phyloP scores from a whole-genome alignment of 2,888 invertebrate genomes.

The Pantelozetes paolii region DNA sequence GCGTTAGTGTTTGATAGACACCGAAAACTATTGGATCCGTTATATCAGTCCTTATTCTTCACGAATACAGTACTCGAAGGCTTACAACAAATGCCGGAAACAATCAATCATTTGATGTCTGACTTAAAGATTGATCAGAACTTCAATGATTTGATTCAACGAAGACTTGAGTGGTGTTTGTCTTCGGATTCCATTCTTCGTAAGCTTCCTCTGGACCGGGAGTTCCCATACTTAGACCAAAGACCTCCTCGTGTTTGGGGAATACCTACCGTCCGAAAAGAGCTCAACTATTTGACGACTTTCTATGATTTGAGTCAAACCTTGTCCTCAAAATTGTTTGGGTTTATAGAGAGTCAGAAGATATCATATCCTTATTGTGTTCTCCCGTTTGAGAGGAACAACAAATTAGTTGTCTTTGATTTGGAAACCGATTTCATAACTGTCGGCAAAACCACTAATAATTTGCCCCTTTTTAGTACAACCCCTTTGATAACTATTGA shows the following conservation, averaged over 20 bases:
- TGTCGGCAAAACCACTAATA: neutral
- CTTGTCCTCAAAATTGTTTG: conserved; percentile 26
- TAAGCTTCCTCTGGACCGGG: conserved; percentile 15
- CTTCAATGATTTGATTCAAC: conserved; percentile 29
- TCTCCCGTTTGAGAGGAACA: conserved; percentile 35
- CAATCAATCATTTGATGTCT: conserved; percentile 7
- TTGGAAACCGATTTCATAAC: conserved; percentile 42
- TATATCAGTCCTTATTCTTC: conserved; percentile 42
- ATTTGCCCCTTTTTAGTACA: conserved; percentile 16
- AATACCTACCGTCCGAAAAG: conserved; percentile 18
- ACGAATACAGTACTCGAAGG: conserved; percentile 41
- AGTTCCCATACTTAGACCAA: conserved; percentile 40
- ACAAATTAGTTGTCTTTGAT: conserved; percentile 32
- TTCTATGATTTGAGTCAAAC: conserved; percentile 38
- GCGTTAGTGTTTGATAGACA: conserved; percentile 38
- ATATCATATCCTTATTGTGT: conserved; percentile 38
- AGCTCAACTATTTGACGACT: conserved; percentile 33
- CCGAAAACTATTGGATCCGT: conserved; percentile 37
- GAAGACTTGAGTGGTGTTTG: conserved; percentile 38
- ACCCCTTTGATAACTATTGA: conserved; percentile 34
- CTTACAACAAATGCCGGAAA: conserved; percentile 36
- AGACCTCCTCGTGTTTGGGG: conserved; percentile 35
- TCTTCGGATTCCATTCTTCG: conserved; percentile 2
- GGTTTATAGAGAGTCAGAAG: conserved; percentile 21
- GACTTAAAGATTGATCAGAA: conserved; percentile 18